Base-by-base conservation (phyloP, 2,888 invertebrate genomes). In the Volucella inanis region DNA sequence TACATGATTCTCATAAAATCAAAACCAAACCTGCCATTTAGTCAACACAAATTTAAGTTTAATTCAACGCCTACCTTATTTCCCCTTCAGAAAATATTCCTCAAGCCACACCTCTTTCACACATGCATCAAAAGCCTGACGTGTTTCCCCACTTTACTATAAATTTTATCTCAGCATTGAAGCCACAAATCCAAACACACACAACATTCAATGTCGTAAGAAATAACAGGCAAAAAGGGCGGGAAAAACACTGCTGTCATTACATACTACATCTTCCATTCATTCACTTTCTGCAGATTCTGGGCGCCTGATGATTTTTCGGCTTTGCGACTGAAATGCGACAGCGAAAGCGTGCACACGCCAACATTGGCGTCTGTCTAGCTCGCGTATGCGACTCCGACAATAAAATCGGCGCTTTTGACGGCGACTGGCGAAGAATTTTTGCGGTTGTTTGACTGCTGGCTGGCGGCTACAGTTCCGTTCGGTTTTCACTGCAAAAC, bases 251-350 rank as follows among this genome's bases (percentile, higher is more conserved):
- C 38, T 11, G 11, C 11, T 15, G 11, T 10, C 22, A 11, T 45
- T 14, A 38, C 55, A 12, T 45, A 8, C 41, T 43, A n/a, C 43
- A 38, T 39, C 14, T 50, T 43, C 12, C 38, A 12, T 0, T 18
- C 10, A 31, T 9, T 8, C 57, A 41, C 62, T 50, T 54, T 12
- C 54, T 59, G 10, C 1, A 3, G 12, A 61, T 70, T 14, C 79
- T 79, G 84, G 38, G 22, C n/a, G 45, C 75, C 65, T 84, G 70
- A 39, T 79, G 9, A 15, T 22, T 84, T 84, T 84, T 84, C 84
- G 84, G 84, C 84, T 79, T 84, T 70, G 75, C 79, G 79, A 84
- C 84, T 79, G 84, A 84, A 84, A 84, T 84, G 65, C 79, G 79
- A 79, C 84, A 84, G 79, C 79, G 68, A 79, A 79, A 84, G 79